phyloP scores from a whole-genome alignment of 2,797 vertebrate species.

The Halcyon chelicuti region DNA sequence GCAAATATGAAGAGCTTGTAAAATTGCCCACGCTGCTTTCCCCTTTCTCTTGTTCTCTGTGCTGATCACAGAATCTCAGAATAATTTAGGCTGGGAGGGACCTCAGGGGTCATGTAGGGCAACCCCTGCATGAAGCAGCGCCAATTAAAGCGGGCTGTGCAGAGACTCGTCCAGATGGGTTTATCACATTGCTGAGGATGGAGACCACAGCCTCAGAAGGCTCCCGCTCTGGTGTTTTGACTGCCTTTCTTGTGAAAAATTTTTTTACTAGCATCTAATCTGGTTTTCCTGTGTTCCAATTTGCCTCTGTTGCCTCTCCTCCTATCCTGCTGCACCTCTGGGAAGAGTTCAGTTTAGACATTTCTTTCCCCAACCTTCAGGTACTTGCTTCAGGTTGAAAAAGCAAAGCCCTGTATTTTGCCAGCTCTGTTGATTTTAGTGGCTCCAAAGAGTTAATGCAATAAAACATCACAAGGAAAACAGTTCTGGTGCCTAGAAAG shows the following conservation, averaged over 20 bases:
- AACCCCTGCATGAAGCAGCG: background rate
- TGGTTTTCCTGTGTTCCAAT: background rate
- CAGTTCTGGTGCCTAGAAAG: background rate
- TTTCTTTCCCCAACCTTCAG: background rate
- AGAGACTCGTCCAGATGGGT: background rate
- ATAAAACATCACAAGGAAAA: background rate
- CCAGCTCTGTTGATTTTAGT: background rate
- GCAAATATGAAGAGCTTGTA: background rate
- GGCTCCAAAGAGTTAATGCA: background rate
- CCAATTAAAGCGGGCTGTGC: background rate
- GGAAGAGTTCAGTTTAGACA: background rate
- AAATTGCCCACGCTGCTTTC: background rate
- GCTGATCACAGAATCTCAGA: background rate
- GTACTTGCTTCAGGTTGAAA: background rate
- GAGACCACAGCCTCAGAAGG: background rate
- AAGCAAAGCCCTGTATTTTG: background rate
- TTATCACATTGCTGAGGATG: background rate
- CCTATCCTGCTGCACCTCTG: background rate
- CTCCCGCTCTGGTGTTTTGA: background rate
- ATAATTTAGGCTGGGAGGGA: background rate
- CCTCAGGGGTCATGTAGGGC: background rate
- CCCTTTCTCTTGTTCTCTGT: background rate
- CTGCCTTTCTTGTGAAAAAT: background rate
- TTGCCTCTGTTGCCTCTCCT: background rate
- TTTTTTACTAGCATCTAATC: background rate